These are phyloP conservation scores for Xestia sexstrigata DNA, from an alignment of 2,888 invertebrate species.

Conservation along the genomic window DNA sequence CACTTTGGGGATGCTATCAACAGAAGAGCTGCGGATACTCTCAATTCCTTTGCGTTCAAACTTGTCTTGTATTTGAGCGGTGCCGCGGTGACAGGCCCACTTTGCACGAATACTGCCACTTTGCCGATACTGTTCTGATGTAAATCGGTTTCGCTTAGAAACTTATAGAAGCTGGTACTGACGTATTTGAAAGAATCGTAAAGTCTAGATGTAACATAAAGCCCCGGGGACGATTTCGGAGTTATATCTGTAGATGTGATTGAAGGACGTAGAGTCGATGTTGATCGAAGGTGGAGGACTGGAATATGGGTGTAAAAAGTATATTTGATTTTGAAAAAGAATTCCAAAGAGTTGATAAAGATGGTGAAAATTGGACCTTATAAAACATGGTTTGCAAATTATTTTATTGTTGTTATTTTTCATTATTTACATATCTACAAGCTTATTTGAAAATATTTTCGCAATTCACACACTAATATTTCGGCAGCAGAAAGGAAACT, in stretches of 20 bases:
- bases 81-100: conserved; percentile 45
- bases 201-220: conserved; percentile 1
- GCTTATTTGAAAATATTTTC: background rate
- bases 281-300: background rate
- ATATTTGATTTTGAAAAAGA: background rate
- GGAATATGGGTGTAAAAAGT: background rate
- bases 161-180: background rate
- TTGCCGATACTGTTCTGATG: conserved; percentile 39
- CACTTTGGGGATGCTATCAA: conserved; percentile 61
- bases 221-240: background rate
- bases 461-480: background rate
- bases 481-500: conserved; percentile 22
- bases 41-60: conserved; percentile 57
- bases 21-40: conserved; percentile 47
- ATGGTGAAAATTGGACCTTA: background rate
- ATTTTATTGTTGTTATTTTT: background rate
- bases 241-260: background rate
- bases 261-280: background rate
- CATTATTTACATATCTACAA: background rate
- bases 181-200: background rate
- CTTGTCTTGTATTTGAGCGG: conserved; percentile 45
- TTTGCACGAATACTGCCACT: conserved; percentile 30
- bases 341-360: background rate
- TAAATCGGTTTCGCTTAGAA: conserved; percentile 32
- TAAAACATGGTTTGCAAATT: background rate